Base-by-base conservation (phyloP, 2,888 invertebrate genomes). In the Drosophila nigricruria region DNA sequence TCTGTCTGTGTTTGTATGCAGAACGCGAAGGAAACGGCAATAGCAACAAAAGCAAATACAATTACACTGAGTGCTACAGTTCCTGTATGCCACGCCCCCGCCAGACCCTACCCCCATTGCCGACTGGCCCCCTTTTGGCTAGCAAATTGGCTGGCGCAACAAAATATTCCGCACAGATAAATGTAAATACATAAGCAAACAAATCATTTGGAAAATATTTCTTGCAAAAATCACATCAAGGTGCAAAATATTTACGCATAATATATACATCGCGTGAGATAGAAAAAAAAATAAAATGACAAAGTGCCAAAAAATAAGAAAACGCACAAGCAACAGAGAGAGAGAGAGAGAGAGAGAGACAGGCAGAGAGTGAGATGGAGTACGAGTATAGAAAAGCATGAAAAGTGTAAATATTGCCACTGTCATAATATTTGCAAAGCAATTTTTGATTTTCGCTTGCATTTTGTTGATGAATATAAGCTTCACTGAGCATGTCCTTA, bases 121-220 rank as follows among this genome's bases (percentile, higher is more conserved):
- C 14, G 1, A 16, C 5, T n/a, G 20, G 36, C 34, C 16, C 20
- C 36, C 49, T 57, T 43, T 73, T 63, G 79, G 60, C 54, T 72
- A 52, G 64, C 72, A 76, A 69, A 83, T 78, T 79, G 78, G 70
- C 78, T 78, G 71, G 63, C 75, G 65, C 59, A 75, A 79, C 69
- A 60, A 72, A 75, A 75, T 72, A 61, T 80, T 79, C 74, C 61
- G 70, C 70, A 79, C 80, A 81, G 87, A 87, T 84, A 87, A 84
- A 84, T 79, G 87, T 80, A 84, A 87, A 87, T 83, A 84, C 82
- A 71, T 77, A 78, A 87, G 82, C 84, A 87, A 87, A 84, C 84
- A 84, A 84, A 84, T 84, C 84, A 84, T 84, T 84, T 84, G 84
- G 80, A 84, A 81, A 84, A 84, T 80, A 82, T 84, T 84, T 81